Conservation (phyloP, 2,888 invertebrate species). For the Apomyelois bistriatella region DNA sequence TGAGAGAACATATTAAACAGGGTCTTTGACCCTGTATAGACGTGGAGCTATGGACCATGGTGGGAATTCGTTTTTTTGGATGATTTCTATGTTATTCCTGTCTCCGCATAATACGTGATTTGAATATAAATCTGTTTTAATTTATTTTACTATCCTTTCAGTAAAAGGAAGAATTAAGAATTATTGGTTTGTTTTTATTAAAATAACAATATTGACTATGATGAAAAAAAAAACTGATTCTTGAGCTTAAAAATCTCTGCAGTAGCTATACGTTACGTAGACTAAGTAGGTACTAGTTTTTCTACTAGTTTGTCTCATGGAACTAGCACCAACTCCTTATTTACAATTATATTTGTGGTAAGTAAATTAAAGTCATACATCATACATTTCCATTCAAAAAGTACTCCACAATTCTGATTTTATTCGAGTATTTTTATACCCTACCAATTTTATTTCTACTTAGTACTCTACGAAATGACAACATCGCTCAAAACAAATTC, state of each 20-base stretch:
- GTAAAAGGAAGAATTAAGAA: background rate
- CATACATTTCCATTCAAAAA: no score
- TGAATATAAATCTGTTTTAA: background rate
- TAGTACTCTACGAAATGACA: background rate
- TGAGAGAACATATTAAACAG: constrained; percentile 57
- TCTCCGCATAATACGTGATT: background rate
- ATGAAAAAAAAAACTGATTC: background rate
- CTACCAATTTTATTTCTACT: no score
- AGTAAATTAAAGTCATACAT: no score
- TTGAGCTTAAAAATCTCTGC: no score
- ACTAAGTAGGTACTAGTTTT: no score
- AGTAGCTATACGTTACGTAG: no score
- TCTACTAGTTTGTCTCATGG: no score
- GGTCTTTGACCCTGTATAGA: constrained; percentile 55
- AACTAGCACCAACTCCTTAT: no score
- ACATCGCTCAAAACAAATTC: constrained; percentile 1
- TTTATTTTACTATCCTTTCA: constrained; percentile 5
- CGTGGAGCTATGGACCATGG: constrained; percentile 58
- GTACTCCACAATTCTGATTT: no score
- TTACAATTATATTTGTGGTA: no score
- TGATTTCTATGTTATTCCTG: constrained; percentile 3
- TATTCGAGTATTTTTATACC: no score
- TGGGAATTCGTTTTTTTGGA: constrained; percentile 31
- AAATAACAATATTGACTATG: background rate
- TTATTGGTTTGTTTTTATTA: background rate